Percentiles rank a stretch among this genome's conserved stretches.
Conservation (phyloP, 2,888 invertebrate genomes). For the Drosophila eohydei region DNA sequence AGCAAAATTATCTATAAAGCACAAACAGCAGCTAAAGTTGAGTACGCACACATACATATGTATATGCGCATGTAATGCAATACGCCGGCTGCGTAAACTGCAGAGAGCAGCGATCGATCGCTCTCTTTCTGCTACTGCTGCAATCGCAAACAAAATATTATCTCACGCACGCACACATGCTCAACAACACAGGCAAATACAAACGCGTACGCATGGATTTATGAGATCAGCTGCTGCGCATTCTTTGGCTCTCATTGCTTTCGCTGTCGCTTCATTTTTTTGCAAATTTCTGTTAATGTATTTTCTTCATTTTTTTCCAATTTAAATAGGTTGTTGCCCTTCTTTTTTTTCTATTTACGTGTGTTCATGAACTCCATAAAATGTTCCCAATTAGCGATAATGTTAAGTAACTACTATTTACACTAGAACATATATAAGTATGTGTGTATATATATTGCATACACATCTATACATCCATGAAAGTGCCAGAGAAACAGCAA, state of each 20-base stretch:
- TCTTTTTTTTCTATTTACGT: neutral
- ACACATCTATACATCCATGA: neutral
- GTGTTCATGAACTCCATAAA: neutral
- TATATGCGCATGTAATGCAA: conserved; percentile 9
- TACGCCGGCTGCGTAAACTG: conserved; percentile 28
- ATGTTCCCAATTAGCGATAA: conserved; percentile 6
- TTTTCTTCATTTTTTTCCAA: neutral
- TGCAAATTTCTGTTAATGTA: conserved; percentile 9
- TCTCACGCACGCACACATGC: neutral
- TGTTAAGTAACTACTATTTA: conserved; percentile 14
- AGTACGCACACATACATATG: neutral
- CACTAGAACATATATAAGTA: neutral
- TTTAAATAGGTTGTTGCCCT: conserved; percentile 14
- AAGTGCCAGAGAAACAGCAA: conserved; percentile 21
- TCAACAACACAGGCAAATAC: neutral
- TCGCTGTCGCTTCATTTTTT: conserved; percentile 36
- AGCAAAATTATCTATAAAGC: conserved; percentile 4
- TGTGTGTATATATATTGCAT: neutral
- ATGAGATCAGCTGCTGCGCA: conserved; percentile 45
- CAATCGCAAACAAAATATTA: conserved; percentile 9
- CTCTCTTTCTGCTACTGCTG: conserved; percentile 13
- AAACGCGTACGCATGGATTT: neutral
- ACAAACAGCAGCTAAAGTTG: conserved; percentile 5
- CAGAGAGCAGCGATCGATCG: conserved; percentile 6
- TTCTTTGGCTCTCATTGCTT: conserved; percentile 30